A percentile compares a stretch with the other conserved stretches of the same genome.
Conservation (phyloP, 64 coral and sea anemone species). For the Pachyseris speciosa region DNA sequence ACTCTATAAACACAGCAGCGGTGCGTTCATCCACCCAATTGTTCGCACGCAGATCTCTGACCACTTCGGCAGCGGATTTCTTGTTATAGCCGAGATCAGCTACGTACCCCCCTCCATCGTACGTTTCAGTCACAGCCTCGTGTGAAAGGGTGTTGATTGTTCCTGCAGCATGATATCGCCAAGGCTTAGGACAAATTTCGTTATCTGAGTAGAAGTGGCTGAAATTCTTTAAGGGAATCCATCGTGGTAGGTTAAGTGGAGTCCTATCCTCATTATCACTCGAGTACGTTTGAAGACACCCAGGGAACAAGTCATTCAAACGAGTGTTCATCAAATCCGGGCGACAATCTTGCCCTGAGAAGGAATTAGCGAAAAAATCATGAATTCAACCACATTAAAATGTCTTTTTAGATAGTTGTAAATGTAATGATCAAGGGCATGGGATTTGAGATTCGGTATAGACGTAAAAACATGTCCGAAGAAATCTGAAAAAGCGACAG, state of each 20-base stretch:
- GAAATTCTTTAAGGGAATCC: background rate
- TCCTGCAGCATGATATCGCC: conserved; percentile 22
- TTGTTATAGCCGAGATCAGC: too few species aligned
- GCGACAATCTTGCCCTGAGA: background rate
- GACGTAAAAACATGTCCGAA: too few species aligned
- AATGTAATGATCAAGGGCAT: too few species aligned
- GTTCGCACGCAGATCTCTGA: background rate
- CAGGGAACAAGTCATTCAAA: too few species aligned
- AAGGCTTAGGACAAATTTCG: conserved; percentile 31
- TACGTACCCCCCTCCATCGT: conserved; percentile 54
- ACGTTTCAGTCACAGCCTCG: background rate
- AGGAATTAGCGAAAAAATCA: background rate
- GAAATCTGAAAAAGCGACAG: too few species aligned
- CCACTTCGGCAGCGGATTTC: background rate
- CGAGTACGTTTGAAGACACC: background rate
- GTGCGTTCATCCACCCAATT: too few species aligned
- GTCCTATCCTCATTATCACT: background rate
- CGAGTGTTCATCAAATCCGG: background rate
- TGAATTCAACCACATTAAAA: too few species aligned
- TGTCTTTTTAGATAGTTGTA: too few species aligned
- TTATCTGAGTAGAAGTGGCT: background rate
- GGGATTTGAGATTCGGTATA: too few species aligned
- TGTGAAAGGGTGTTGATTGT: background rate
- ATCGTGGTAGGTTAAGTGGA: background rate
- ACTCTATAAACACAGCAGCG: too few species aligned